Evolutionary conservation across 1,140 invertebrate genomes (phyloP).

Genomic region (Drosophila melanica): DNA sequence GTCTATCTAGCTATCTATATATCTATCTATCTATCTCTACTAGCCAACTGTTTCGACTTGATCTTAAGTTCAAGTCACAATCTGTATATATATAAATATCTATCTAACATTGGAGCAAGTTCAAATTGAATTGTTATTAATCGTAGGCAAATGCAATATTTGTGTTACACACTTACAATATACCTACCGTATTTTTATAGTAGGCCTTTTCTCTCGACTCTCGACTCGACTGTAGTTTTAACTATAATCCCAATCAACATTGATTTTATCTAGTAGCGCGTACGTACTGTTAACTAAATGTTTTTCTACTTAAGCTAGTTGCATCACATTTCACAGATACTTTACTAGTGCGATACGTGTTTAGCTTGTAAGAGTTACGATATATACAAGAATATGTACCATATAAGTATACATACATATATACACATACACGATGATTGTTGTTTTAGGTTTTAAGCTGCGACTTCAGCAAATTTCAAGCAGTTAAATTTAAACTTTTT

Average conservation of each 20-base stretch:
- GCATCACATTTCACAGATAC: constrained; percentile 72
- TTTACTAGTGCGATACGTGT: constrained; percentile 72
- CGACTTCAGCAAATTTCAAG: constrained; percentile 62
- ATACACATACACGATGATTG: constrained; percentile 61
- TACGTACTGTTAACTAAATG: constrained; percentile 77
- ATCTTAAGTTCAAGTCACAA: constrained; percentile 47
- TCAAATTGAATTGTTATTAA: constrained; percentile 80
- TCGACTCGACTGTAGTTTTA: constrained; percentile 69
- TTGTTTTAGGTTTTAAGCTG: constrained; percentile 74
- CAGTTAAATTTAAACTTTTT: constrained; percentile 72
- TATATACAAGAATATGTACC: constrained; percentile 13
- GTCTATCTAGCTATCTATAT: constrained; percentile 8
- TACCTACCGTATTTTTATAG: constrained; percentile 74
- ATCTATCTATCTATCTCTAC: constrained; percentile 13
- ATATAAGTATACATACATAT: constrained; percentile 33
- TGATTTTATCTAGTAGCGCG: constrained; percentile 65
- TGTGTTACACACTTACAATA: constrained; percentile 61
- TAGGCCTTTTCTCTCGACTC: constrained; percentile 73
- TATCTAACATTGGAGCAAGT: constrained; percentile 59
- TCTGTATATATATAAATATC: constrained; percentile 5
- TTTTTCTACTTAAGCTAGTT: constrained; percentile 66
- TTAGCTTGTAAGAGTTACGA: constrained; percentile 57
- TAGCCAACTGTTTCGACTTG: constrained; percentile 55
- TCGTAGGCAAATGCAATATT: constrained; percentile 74
- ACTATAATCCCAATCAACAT: constrained; percentile 53